A percentile compares a stretch with the other conserved stretches of the same genome.
phyloP scores from a whole-genome alignment of 2,888 invertebrate species.

The Chaetogeoica ovagalla region DNA sequence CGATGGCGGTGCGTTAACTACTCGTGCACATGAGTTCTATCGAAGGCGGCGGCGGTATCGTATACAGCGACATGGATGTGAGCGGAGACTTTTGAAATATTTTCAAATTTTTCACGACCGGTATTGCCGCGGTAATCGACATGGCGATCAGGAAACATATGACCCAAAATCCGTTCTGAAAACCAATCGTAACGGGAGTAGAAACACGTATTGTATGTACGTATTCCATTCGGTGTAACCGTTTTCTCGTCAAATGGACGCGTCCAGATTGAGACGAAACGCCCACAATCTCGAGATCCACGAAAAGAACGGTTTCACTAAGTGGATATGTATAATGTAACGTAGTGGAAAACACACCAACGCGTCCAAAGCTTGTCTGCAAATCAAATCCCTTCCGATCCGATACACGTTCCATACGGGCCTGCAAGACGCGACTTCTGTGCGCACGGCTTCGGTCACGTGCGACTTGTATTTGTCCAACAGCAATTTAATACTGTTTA shows the following conservation, averaged over 20 bases:
- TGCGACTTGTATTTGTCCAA: slow-evolving; percentile 43
- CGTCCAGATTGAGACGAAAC: too few relatives aligned
- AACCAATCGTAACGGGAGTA: not conserved
- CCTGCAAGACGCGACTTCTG: slow-evolving; percentile 35
- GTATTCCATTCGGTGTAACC: too few relatives aligned
- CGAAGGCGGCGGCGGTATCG: slow-evolving; percentile 40
- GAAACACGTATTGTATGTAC: not conserved
- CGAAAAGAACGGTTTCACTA: too few relatives aligned
- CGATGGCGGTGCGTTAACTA: not conserved
- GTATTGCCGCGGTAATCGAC: slow-evolving; percentile 41
- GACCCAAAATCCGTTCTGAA: slow-evolving; percentile 50
- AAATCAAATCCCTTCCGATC: slow-evolving; percentile 47
- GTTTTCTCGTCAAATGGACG: too few relatives aligned
- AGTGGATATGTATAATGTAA: too few relatives aligned
- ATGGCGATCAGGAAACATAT: slow-evolving; percentile 43
- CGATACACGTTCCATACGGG: slow-evolving; percentile 48
- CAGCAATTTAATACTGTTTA: slow-evolving; percentile 17
- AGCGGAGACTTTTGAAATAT: slow-evolving; percentile 43
- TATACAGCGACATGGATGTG: slow-evolving; percentile 43
- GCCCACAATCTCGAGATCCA: too few relatives aligned
- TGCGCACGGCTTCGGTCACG: slow-evolving; percentile 21
- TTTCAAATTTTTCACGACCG: slow-evolving; percentile 45
- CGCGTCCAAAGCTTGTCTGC: slow-evolving; percentile 36
- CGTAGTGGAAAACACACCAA: slow-evolving; percentile 3
- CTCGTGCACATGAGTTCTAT: slow-evolving; percentile 40